A percentile compares a stretch with the other conserved stretches of the same genome.
phyloP scores from a whole-genome alignment of 2,888 invertebrate species.

The Tetranychus piercei region DNA sequence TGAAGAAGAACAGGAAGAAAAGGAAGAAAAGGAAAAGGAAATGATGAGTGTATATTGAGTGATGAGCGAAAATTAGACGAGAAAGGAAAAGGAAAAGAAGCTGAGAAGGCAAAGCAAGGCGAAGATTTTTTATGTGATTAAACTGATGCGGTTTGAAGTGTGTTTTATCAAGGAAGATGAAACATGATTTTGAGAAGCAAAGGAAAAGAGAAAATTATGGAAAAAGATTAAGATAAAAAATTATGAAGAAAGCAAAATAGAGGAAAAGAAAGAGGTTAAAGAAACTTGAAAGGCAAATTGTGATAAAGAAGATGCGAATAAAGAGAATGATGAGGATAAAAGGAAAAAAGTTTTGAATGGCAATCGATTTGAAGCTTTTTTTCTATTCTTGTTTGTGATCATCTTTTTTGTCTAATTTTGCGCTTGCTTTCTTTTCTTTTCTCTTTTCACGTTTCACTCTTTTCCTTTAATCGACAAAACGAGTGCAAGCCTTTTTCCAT shows the following conservation, averaged over 20 bases:
- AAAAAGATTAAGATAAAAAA: not conserved
- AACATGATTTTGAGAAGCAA: not conserved
- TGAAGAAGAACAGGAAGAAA: not conserved
- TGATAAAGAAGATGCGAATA: not conserved
- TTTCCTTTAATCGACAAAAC: not conserved
- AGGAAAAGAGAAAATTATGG: not conserved
- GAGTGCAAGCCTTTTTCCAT: constrained; percentile 10
- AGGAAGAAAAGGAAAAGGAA: not conserved
- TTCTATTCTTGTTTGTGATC: not conserved
- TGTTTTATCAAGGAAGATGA: no score
- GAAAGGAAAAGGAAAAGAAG: constrained; percentile 8
- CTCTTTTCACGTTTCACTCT: not conserved
- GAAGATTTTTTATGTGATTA: not conserved
- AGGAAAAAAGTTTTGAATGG: not conserved
- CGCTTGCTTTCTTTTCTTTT: not conserved
- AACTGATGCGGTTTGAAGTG: not conserved
- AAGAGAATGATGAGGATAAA: not conserved
- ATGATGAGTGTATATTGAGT: not conserved
- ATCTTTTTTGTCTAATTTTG: not conserved
- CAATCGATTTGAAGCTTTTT: not conserved
- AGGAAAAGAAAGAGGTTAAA: not conserved
- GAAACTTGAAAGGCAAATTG: not conserved
- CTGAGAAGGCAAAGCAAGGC: not conserved
- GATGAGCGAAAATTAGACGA: not conserved
- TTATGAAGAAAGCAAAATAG: not conserved